These are phyloP conservation scores for Euspilapteryx auroguttella DNA, from an alignment of 2,888 invertebrate species.

Conservation along the genomic window DNA sequence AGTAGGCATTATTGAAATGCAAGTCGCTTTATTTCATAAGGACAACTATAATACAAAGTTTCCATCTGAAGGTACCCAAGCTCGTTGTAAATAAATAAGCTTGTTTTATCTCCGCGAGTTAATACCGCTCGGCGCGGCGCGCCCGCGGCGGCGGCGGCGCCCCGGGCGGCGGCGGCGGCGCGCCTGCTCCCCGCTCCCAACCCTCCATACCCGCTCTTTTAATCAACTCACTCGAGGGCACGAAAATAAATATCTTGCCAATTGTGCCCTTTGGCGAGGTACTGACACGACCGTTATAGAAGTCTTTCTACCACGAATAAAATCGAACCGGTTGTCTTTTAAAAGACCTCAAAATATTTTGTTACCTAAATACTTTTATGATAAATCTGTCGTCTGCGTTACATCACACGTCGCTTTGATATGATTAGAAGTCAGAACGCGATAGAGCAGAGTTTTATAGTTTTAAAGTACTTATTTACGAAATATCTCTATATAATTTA, in stretches of 20 bases:
- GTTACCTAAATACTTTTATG: no score
- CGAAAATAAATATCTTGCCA: slow-evolving; percentile 18
- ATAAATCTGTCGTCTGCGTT: no score
- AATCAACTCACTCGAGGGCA: slow-evolving; percentile 25
- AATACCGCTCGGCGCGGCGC: no score
- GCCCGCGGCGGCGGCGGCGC: slow-evolving; percentile 10
- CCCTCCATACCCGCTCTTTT: slow-evolving; percentile 14
- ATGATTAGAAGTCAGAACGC: no score
- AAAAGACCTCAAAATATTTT: no score
- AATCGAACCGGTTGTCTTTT: slow-evolving; percentile 5
- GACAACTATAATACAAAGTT: no score
- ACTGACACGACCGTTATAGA: slow-evolving; percentile 6
- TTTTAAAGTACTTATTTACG: no score
- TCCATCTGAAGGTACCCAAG: slow-evolving; percentile 3
- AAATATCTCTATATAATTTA: no score
- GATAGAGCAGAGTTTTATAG: no score
- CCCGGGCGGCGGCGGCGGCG: slow-evolving; percentile 12
- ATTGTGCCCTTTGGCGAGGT: slow-evolving; percentile 11
- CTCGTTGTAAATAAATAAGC: slow-evolving; percentile 17
- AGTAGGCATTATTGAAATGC: no score
- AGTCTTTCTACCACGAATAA: slow-evolving; percentile 5
- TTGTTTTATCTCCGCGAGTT: slow-evolving; percentile 26
- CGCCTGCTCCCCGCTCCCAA: slow-evolving; percentile 10
- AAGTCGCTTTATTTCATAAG: no score
- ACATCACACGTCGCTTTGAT: no score